These are phyloP conservation scores for Drosophila mimetica DNA, from an alignment of 2,888 invertebrate genomes.

Conservation along the genomic window DNA sequence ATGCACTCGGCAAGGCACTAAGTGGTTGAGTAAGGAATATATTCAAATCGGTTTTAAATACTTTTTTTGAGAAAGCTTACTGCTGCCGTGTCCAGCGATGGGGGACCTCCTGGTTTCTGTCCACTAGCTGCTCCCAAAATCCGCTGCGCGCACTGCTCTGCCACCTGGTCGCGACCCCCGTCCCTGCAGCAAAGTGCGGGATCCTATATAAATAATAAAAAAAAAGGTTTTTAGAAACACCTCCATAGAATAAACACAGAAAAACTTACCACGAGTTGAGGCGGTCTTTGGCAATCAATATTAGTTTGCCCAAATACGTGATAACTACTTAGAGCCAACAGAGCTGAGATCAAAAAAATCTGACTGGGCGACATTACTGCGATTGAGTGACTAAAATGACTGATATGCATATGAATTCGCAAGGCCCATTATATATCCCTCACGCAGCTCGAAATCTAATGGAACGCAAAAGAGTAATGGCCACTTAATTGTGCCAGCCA, in stretches of 20 bases:
- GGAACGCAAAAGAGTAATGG: constrained; percentile 39
- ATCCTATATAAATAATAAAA: constrained; percentile 60
- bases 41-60: rapidly evolving
- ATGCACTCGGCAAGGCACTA: constrained; percentile 84
- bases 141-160: constrained; percentile 76
- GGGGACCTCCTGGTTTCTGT: constrained; percentile 50
- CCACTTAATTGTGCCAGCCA: constrained; percentile 65
- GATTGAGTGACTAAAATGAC: constrained; percentile 42
- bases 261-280: constrained; percentile 82
- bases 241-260: constrained; percentile 40
- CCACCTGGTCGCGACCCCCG: constrained; percentile 77
- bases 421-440: constrained; percentile 58
- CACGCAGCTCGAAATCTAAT: constrained; percentile 23
- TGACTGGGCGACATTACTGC: constrained; percentile 37
- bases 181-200: constrained; percentile 81
- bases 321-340: constrained; percentile 29
- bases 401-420: constrained; percentile 25
- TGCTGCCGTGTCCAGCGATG: constrained; percentile 75
- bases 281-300: constrained; percentile 81
- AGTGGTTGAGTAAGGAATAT: not conserved
- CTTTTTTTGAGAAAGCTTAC: constrained; percentile 46
- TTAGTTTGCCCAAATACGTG: constrained; percentile 41
- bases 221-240: not conserved
- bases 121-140: constrained; percentile 67
- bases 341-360: constrained; percentile 21